Evolutionary conservation across 2,888 invertebrate genomes (phyloP).

Genomic region (Sericinus montela): DNA sequence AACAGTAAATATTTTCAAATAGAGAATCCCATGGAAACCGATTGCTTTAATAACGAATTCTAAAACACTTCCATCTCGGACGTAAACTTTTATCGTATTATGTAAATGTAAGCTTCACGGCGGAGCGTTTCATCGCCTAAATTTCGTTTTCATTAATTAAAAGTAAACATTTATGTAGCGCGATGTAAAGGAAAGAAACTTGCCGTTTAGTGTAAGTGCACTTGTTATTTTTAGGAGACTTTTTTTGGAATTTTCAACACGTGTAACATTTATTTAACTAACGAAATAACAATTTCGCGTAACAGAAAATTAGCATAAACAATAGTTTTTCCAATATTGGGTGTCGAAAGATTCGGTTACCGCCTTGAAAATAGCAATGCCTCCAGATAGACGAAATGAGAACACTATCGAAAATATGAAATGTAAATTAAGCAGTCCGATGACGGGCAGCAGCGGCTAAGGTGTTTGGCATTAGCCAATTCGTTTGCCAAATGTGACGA

Average conservation of each 20-base stretch:
- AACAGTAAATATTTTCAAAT: neutral
- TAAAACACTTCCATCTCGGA: conserved; percentile 11
- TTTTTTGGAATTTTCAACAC: neutral
- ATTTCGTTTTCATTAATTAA: conserved; percentile 20
- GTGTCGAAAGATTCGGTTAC: no score
- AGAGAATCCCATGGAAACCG: conserved; percentile 4
- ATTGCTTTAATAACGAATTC: neutral
- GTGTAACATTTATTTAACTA: no score
- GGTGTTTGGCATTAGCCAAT: no score
- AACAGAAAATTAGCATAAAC: no score
- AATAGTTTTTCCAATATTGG: no score
- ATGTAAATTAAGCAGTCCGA: no score
- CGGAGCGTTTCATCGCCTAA: conserved; percentile 9
- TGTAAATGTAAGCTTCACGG: conserved; percentile 35
- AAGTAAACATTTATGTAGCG: conserved; percentile 16
- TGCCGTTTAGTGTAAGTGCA: neutral
- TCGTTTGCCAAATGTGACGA: no score
- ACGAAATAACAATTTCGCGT: no score
- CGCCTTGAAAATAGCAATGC: no score
- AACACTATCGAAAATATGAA: no score
- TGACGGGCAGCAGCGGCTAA: no score
- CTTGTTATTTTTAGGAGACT: neutral
- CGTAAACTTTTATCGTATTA: conserved; percentile 30
- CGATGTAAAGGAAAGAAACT: conserved; percentile 5
- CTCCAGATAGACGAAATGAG: no score